Conservation (phyloP, 2,113 vertebrate species). For the Psettodes erumei region DNA sequence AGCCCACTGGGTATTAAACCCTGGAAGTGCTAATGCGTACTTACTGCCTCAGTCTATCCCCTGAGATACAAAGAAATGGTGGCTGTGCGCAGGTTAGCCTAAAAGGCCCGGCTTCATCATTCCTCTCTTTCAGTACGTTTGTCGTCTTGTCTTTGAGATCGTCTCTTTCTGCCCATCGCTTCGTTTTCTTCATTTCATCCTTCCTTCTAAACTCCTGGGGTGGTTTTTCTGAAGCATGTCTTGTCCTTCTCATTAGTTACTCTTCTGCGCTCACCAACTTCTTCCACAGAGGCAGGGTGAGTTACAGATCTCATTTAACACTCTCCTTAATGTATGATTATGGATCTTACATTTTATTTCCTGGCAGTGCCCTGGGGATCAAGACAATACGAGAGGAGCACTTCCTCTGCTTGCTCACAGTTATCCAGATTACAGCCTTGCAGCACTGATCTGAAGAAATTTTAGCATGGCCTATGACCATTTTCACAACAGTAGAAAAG, state of each 20-base stretch:
- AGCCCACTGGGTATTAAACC: slow-evolving; percentile 19
- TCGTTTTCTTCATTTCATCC: slow-evolving; percentile 1
- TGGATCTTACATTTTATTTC: slow-evolving; percentile 53
- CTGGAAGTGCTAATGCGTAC: slow-evolving; percentile 18
- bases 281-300: background rate
- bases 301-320: slow-evolving; percentile 23
- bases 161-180: background rate
- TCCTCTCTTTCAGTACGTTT: background rate
- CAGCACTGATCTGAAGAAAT: background rate
- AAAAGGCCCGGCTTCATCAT: background rate
- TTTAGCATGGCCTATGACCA: background rate
- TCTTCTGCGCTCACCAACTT: slow-evolving; percentile 13
- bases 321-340: slow-evolving; percentile 53
- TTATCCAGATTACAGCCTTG: background rate
- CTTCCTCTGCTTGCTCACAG: slow-evolving; percentile 18
- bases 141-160: slow-evolving; percentile 1
- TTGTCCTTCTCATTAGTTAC: slow-evolving; percentile 18
- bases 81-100: slow-evolving; percentile 16
- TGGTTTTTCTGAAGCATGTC: too few relatives aligned
- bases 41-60: background rate
- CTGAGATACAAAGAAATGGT: slow-evolving; percentile 15
- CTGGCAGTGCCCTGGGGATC: slow-evolving; percentile 20
- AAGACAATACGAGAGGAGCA: slow-evolving; percentile 5
- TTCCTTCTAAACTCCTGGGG: slow-evolving; percentile 5
- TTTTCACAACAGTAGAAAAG: background rate